These are phyloP conservation scores for Chaenocephalus aceratus DNA, from an alignment of 2,113 vertebrate species.

Conservation along the genomic window DNA sequence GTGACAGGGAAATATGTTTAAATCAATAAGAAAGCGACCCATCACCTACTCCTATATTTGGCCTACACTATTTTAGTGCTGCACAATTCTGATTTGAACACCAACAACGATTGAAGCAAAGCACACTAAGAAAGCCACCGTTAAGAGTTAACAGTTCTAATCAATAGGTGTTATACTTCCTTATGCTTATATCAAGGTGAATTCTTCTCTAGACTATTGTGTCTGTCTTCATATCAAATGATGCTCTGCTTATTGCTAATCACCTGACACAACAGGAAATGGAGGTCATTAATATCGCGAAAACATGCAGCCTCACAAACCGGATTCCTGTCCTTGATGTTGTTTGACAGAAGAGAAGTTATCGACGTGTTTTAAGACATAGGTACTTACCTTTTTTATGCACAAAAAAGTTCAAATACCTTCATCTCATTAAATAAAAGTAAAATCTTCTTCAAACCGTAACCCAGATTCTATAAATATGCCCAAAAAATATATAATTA, in stretches of 20 bases:
- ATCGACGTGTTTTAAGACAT: too few relatives aligned
- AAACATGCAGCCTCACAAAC: constrained; percentile 35
- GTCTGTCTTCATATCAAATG: constrained; percentile 52
- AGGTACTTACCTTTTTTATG: too few relatives aligned
- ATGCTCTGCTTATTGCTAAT: constrained; percentile 32
- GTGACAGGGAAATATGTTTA: background rate
- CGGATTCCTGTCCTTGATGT: background rate
- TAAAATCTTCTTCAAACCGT: too few relatives aligned
- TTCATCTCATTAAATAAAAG: too few relatives aligned
- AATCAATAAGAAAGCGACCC: constrained; percentile 1
- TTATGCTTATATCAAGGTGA: too few relatives aligned
- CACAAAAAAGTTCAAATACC: too few relatives aligned
- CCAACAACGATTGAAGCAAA: background rate
- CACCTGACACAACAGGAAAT: constrained; percentile 39
- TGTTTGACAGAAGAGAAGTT: background rate
- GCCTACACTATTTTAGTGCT: background rate
- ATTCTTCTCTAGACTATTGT: background rate
- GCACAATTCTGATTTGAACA: background rate
- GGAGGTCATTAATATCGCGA: constrained; percentile 16
- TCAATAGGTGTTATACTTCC: too few relatives aligned
- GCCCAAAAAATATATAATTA: background rate
- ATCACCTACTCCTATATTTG: background rate
- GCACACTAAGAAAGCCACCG: background rate
- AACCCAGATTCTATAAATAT: background rate
- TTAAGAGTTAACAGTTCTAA: background rate